Evolutionary conservation across 2,797 vertebrate species (phyloP).

Genomic region (Pseudopleuronectes americanus): DNA sequence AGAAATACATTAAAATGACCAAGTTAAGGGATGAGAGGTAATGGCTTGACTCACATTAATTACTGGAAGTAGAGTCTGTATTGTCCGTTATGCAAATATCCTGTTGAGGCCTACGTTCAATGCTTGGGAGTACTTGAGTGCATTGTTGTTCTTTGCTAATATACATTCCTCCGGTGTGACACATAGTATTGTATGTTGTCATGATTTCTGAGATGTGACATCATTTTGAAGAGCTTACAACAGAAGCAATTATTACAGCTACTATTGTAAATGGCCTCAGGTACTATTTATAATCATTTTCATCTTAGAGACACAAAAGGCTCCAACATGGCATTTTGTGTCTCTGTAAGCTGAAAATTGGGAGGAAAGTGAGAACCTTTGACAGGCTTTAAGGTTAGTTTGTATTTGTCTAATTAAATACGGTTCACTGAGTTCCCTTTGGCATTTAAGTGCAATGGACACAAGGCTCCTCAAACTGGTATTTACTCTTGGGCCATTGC

Average conservation of each 20-base stretch:
- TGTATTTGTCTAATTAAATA: no score
- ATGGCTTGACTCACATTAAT: no score
- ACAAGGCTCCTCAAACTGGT: not conserved
- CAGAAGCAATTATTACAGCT: not conserved
- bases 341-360: no score
- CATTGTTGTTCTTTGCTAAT: conserved; percentile 14
- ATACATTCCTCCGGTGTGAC: conserved; percentile 5
- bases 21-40: no score
- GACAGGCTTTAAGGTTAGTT: no score
- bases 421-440: not conserved
- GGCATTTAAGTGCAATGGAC: not conserved
- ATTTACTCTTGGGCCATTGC: conserved; percentile 1
- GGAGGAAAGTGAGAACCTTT: no score
- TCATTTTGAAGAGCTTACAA: not conserved
- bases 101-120: not conserved
- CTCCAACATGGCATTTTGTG: not conserved
- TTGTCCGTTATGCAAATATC: no score
- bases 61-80: no score
- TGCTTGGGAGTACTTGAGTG: not conserved
- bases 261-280: no score
- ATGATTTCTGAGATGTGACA: conserved; percentile 18
- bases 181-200: conserved; percentile 9
- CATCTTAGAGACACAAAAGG: no score
- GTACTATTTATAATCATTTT: not conserved
- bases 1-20: no score